Evolutionary conservation across 1,140 invertebrate species (phyloP).

Genomic region (Nebria ingens): DNA sequence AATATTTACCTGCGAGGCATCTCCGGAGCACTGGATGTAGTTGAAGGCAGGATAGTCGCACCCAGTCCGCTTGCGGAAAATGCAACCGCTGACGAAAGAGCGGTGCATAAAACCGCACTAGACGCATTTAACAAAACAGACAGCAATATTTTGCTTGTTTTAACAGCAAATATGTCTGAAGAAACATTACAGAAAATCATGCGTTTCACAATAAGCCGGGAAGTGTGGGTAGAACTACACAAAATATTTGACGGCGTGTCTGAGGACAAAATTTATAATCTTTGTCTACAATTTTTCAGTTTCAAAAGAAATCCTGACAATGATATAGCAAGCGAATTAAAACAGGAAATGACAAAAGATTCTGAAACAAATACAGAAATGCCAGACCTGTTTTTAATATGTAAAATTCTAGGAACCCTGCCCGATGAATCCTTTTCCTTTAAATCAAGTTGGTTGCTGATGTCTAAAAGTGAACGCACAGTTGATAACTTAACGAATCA

Average conservation of each 20-base stretch:
- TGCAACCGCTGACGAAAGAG: background rate
- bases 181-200: conserved; percentile 13
- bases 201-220: conserved; percentile 13
- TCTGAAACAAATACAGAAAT: conserved; percentile 12
- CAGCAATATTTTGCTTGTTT: conserved; percentile 1
- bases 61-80: background rate
- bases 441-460: conserved; percentile 18
- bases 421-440: conserved; percentile 15
- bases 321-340: conserved; percentile 11
- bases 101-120: background rate
- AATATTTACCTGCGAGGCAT: background rate
- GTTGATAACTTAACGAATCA: conserved; percentile 15
- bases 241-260: conserved; percentile 18
- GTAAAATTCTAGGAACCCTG: conserved; percentile 18
- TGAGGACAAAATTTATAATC: conserved; percentile 18
- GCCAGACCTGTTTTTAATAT: conserved; percentile 18
- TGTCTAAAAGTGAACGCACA: conserved; percentile 14
- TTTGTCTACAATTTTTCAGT: conserved; percentile 22
- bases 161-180: conserved; percentile 11
- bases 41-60: background rate
- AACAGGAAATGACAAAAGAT: conserved; percentile 14
- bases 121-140: background rate
- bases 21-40: background rate
- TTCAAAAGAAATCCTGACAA: conserved; percentile 13
- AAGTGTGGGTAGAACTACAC: conserved; percentile 19